Evolutionary conservation across 2,797 vertebrate species (phyloP).

Genomic region (Chromobotia macracanthus): DNA sequence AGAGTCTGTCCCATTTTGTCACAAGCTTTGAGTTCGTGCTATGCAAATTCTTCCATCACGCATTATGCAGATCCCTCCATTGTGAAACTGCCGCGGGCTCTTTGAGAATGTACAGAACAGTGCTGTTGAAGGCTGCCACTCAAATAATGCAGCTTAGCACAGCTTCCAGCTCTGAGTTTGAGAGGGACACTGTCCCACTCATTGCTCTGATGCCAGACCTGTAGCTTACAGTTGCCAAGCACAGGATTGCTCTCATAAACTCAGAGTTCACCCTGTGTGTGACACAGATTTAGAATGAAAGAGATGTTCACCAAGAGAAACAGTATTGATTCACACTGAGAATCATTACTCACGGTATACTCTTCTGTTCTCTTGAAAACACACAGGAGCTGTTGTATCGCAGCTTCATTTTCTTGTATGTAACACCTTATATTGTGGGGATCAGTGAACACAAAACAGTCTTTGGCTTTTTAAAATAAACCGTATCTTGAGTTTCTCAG

Average conservation of each 20-base stretch:
- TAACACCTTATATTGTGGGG: neutral
- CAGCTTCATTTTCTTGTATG: neutral
- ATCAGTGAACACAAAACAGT: too few species aligned
- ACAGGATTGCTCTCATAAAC: conserved; percentile 14
- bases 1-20: neutral
- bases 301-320: conserved; percentile 27
- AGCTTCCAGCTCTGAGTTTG: neutral
- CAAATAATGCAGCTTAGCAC: neutral
- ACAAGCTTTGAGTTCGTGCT: neutral
- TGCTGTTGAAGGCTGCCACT: conserved; percentile 5
- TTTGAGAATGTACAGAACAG: conserved; percentile 15
- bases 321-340: conserved; percentile 12
- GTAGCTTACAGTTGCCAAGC: conserved; percentile 29
- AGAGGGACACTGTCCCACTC: neutral
- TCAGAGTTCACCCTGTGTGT: conserved; percentile 21
- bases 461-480: too few species aligned
- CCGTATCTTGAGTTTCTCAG: too few species aligned
- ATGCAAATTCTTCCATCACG: neutral
- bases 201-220: conserved; percentile 24
- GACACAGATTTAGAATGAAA: conserved; percentile 19
- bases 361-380: neutral
- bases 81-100: conserved; percentile 5
- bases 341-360: neutral
- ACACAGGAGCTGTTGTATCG: neutral
- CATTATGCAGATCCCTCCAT: neutral